Evolutionary conservation across 2,888 invertebrate genomes (phyloP).

Genomic region (Hydrotaea cyrtoneurina): DNA sequence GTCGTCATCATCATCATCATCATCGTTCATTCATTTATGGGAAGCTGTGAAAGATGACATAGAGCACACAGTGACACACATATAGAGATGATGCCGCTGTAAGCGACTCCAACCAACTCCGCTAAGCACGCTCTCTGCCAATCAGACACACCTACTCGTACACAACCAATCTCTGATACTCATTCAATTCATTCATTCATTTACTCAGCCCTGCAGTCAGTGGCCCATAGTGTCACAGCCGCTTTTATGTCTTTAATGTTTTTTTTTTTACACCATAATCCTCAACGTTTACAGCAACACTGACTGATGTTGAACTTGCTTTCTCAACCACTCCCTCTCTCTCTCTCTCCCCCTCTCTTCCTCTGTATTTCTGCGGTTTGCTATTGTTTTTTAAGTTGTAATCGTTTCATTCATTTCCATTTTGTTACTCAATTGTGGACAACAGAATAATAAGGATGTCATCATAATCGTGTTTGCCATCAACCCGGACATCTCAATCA

Average conservation of each 20-base stretch:
- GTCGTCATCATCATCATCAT: background rate
- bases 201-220: too few relatives aligned
- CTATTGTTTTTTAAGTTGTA: background rate
- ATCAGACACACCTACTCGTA: background rate
- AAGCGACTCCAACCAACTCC: too few relatives aligned
- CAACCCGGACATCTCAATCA: background rate
- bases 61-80: background rate
- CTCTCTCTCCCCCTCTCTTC: background rate
- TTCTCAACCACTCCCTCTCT: too few relatives aligned
- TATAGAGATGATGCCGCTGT: too few relatives aligned
- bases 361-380: background rate
- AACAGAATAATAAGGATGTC: background rate
- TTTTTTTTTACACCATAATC: background rate
- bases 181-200: background rate
- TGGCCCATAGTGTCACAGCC: background rate
- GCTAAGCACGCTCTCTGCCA: too few relatives aligned
- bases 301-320: too few relatives aligned
- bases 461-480: constrained; percentile 1
- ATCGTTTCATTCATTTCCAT: background rate
- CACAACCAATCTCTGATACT: background rate
- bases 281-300: background rate
- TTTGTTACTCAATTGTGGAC: constrained; percentile 8
- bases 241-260: background rate
- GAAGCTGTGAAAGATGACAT: constrained; percentile 1
- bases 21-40: background rate